A percentile compares a stretch with the other conserved stretches of the same genome.
phyloP scores from a whole-genome alignment of 2,888 invertebrate species.

The Mythimna impura region DNA sequence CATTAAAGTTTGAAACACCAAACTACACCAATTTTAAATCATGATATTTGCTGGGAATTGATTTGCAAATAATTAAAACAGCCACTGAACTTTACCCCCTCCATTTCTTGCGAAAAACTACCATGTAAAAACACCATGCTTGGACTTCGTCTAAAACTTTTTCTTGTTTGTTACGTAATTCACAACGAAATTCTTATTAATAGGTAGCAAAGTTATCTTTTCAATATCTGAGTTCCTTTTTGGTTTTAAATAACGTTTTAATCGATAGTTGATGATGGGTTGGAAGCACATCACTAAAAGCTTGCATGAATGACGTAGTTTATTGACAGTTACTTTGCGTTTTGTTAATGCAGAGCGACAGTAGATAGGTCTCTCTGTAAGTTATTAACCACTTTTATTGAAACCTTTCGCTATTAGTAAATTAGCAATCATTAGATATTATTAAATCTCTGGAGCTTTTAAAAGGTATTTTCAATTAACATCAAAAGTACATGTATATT shows the following conservation, averaged over 20 bases:
- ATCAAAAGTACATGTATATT: not conserved
- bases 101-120: too few species aligned
- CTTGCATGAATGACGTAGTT: conserved; percentile 11
- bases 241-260: not conserved
- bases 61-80: too few species aligned
- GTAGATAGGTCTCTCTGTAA: not conserved
- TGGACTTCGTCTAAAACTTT: too few species aligned
- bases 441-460: not conserved
- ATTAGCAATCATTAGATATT: too few species aligned
- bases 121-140: too few species aligned
- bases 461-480: not conserved
- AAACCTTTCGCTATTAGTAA: not conserved
- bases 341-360: conserved; percentile 25
- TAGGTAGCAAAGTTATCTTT: not conserved
- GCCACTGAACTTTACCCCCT: too few species aligned
- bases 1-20: too few species aligned
- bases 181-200: not conserved
- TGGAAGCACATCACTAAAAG: conserved; percentile 31
- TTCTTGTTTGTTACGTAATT: too few species aligned
- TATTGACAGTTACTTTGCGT: conserved; percentile 42
- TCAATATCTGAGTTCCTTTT: not conserved
- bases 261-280: conserved; percentile 17
- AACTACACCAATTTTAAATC: too few species aligned
- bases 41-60: too few species aligned
- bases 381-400: not conserved